Conservation (phyloP, 2,113 vertebrate species). For the Myrmecophaga tridactyla region DNA sequence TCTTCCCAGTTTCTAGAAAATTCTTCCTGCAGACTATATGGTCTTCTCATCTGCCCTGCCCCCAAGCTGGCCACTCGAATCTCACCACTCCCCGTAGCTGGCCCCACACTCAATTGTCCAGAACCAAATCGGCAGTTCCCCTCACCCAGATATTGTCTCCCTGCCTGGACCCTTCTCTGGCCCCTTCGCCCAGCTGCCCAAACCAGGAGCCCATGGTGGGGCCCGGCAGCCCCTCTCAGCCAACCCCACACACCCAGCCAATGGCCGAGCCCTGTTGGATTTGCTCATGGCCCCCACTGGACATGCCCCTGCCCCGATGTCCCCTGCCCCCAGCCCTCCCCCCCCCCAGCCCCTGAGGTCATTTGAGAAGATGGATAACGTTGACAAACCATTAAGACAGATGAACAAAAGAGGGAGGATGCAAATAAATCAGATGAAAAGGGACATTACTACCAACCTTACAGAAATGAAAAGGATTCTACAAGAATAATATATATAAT, state of each 20-base stretch:
- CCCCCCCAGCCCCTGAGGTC: not conserved
- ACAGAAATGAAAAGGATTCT: no score
- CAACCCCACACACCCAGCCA: not conserved
- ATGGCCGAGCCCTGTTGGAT: not conserved
- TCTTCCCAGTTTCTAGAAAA: not conserved
- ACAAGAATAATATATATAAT: no score
- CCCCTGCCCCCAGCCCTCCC: not conserved
- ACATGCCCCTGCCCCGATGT: no score
- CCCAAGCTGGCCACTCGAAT: not conserved
- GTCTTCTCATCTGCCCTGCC: not conserved
- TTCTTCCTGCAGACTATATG: not conserved
- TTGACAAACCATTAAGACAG: no score
- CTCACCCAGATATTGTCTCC: not conserved
- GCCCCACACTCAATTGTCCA: not conserved
- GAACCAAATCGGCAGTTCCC: not conserved
- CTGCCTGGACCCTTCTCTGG: not conserved
- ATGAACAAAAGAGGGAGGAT: no score
- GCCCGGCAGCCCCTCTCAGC: rapidly evolving
- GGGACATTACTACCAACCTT: no score
- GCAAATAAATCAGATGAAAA: no score
- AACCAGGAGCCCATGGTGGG: not conserved
- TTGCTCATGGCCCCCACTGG: not conserved
- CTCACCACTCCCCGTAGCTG: not conserved
- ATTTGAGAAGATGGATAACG: no score
- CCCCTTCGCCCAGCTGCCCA: not conserved